Evolutionary conservation across 2,113 vertebrate species (phyloP).

Genomic region (Indri indri): DNA sequence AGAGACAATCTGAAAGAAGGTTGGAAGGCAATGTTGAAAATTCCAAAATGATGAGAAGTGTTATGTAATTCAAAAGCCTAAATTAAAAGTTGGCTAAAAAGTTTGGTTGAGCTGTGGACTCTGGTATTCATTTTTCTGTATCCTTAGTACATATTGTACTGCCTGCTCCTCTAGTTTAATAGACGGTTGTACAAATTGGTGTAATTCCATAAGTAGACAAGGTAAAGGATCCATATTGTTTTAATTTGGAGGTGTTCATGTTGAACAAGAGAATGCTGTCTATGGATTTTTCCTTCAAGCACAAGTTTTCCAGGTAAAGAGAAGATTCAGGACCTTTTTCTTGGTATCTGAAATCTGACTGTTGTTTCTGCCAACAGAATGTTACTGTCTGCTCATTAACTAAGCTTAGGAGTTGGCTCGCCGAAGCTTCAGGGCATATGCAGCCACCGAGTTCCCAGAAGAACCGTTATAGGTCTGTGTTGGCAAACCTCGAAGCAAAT

Average conservation of each 20-base stretch:
- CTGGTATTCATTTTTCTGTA: not conserved
- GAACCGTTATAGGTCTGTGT: not conserved
- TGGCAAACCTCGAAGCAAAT: conserved; percentile 19
- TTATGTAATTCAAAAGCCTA: not conserved
- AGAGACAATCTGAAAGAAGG: not conserved
- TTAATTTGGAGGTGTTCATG: not conserved
- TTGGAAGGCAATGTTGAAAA: not conserved
- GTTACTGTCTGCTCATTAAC: not conserved
- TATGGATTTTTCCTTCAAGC: not conserved
- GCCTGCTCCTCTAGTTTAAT: not conserved
- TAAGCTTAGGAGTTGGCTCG: not conserved
- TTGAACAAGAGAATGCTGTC: not conserved
- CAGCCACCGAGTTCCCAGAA: not conserved
- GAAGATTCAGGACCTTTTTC: not conserved
- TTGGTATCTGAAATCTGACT: not conserved
- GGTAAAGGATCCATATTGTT: not conserved
- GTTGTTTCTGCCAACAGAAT: not conserved
- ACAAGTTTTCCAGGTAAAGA: not conserved
- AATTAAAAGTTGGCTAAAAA: not conserved
- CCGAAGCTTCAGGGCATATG: not conserved
- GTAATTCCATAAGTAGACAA: not conserved
- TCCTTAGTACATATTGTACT: not conserved
- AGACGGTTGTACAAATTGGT: not conserved
- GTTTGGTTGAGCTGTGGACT: not conserved
- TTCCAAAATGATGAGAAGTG: not conserved